A percentile compares a stretch with the other conserved stretches of the same genome.
These are phyloP conservation scores for Embidobia sp. DNA, from an alignment of 2,888 invertebrate species.

Conservation along the genomic window DNA sequence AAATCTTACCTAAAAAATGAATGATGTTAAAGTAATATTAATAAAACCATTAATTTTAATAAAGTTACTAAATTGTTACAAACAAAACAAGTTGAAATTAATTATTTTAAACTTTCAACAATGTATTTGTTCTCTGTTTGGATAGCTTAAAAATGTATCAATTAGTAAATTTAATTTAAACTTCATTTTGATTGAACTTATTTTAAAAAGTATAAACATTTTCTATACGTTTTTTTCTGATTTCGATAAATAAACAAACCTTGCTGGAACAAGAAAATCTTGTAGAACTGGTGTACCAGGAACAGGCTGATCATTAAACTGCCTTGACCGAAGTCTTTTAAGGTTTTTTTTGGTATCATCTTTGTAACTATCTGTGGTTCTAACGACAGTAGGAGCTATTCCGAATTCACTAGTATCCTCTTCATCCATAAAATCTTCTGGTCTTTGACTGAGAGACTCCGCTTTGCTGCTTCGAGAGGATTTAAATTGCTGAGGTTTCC, in stretches of 20 bases:
- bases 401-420: constrained; percentile 98
- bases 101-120: too few species aligned
- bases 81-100: too few species aligned
- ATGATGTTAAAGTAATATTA: too few species aligned
- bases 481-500: constrained; percentile 94
- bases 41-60: too few species aligned
- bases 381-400: constrained; percentile 93
- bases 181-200: neutral
- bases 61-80: too few species aligned
- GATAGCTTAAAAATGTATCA: too few species aligned
- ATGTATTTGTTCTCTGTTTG: too few species aligned
- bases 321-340: constrained; percentile 78
- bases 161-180: neutral
- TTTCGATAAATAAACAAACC: too few species aligned
- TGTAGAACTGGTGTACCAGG: constrained; percentile 83
- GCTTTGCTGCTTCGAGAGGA: constrained; percentile 91
- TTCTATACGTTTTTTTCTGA: too few species aligned
- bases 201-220: constrained; percentile 1
- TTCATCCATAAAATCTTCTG: constrained; percentile 99
- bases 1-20: too few species aligned
- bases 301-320: constrained; percentile 77
- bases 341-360: constrained; percentile 76
- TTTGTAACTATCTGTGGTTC: constrained; percentile 90
- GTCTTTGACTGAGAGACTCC: constrained; percentile 84
- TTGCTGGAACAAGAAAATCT: constrained; percentile 83